A percentile compares a stretch with the other conserved stretches of the same genome.
Conservation (phyloP, 1,140 invertebrate species). For the Diploscapter pachys region DNA sequence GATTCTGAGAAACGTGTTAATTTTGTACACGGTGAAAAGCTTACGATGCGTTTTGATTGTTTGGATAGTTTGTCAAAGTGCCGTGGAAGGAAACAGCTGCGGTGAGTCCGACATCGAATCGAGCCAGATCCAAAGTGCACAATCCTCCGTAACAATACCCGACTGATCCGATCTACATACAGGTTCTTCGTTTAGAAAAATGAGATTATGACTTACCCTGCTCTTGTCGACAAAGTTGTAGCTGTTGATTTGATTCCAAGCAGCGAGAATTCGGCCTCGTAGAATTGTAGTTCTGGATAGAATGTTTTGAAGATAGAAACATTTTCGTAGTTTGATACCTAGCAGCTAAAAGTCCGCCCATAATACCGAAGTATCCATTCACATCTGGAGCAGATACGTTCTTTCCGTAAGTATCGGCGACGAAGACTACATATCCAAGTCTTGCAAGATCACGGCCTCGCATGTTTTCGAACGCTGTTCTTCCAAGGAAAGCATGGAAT, state of each 20-base stretch:
- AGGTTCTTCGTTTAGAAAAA: conserved; percentile 7
- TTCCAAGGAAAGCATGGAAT: conserved; percentile 40
- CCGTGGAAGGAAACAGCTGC: conserved; percentile 53
- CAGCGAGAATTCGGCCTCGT: conserved; percentile 35
- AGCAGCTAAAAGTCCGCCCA: conserved; percentile 26
- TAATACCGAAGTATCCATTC: conserved; percentile 33
- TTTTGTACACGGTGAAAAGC: background rate
- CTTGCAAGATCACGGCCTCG: conserved; percentile 32
- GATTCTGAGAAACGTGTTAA: conserved; percentile 7
- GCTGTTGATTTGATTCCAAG: conserved; percentile 38
- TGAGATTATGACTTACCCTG: conserved; percentile 29
- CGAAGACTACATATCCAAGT: conserved; percentile 47
- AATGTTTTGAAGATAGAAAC: background rate
- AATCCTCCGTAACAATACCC: conserved; percentile 51
- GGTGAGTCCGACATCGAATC: conserved; percentile 41
- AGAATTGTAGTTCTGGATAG: conserved; percentile 18
- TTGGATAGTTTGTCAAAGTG: conserved; percentile 22
- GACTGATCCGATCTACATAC: conserved; percentile 45
- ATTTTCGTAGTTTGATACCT: conserved; percentile 17
- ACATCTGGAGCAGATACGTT: conserved; percentile 4
- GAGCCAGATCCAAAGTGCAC: conserved; percentile 46
- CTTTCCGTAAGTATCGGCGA: conserved; percentile 50
- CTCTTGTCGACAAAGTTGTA: conserved; percentile 40
- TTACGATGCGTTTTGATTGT: background rate
- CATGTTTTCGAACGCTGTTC: conserved; percentile 33